A percentile compares a stretch with the other conserved stretches of the same genome.
Evolutionary conservation across 2,797 vertebrate genomes (phyloP).

Genomic region (Jordanella pulchra): DNA sequence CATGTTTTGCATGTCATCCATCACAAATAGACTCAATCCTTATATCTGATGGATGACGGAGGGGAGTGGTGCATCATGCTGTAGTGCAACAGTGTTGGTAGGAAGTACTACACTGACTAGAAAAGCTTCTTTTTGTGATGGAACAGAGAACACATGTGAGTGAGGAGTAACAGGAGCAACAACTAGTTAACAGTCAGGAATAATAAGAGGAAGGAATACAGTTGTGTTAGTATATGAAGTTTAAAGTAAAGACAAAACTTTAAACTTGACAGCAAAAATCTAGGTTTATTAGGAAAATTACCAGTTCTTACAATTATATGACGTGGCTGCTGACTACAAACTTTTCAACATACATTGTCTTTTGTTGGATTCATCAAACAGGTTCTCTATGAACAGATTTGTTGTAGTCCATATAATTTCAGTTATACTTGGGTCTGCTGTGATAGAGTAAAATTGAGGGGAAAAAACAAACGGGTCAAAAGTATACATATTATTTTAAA

Average conservation of each 20-base stretch:
- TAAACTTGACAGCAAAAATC: background rate
- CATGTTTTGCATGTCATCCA: too few species aligned
- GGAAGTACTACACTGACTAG: too few species aligned
- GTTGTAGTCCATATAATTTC: background rate
- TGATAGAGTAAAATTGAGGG: background rate
- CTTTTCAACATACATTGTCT: background rate
- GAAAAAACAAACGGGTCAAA: conserved; percentile 2
- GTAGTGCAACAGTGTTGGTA: too few species aligned
- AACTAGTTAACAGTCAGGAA: too few species aligned
- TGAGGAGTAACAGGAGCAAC: too few species aligned
- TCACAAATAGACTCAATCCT: too few species aligned
- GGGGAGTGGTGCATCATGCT: too few species aligned
- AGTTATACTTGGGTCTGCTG: background rate
- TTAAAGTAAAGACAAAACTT: background rate
- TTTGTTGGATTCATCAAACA: background rate
- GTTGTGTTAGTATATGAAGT: background rate
- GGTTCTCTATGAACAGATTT: background rate
- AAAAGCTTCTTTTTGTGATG: too few species aligned
- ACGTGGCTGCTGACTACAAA: background rate
- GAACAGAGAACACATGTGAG: too few species aligned
- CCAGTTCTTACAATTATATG: background rate
- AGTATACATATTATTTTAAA: background rate
- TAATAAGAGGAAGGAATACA: background rate
- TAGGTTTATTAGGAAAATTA: background rate
- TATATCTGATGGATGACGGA: too few species aligned